Conservation (phyloP, 2,797 vertebrate genomes). For the Poliocrania exsul region DNA sequence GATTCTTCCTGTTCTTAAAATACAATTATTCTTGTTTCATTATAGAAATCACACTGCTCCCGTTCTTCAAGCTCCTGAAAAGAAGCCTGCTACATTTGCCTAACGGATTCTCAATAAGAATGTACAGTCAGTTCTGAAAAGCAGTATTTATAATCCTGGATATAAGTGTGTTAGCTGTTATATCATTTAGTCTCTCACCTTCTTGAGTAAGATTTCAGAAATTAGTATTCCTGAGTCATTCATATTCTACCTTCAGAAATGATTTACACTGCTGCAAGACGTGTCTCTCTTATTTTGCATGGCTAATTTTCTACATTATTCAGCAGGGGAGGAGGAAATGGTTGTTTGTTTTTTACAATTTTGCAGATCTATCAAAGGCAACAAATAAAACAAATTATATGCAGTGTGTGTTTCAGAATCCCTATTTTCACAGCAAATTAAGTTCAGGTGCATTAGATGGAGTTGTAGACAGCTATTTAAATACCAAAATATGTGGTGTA, state of each 20-base stretch:
- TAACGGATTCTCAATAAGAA: neutral
- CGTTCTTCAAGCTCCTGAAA: neutral
- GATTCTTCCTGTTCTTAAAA: neutral
- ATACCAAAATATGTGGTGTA: neutral
- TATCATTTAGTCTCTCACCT: neutral
- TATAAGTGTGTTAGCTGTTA: constrained; percentile 6
- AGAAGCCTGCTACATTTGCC: neutral
- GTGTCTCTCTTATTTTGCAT: neutral
- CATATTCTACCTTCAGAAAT: neutral
- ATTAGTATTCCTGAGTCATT: constrained; percentile 14
- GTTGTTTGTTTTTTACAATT: constrained; percentile 27
- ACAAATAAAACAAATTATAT: constrained; percentile 32
- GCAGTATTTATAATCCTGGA: neutral
- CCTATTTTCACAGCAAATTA: constrained; percentile 44
- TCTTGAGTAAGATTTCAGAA: neutral
- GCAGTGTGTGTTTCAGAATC: neutral
- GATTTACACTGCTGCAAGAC: neutral
- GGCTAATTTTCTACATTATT: constrained; percentile 39
- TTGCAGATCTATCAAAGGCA: constrained; percentile 30
- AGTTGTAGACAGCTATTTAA: constrained; percentile 2
- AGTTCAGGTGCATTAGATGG: constrained; percentile 26
- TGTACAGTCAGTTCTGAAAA: neutral
- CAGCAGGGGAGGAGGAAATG: neutral
- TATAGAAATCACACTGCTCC: neutral
- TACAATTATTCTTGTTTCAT: neutral